Evolutionary conservation across 2,888 invertebrate genomes (phyloP), one percentile per base, ranked within the genome.

Genomic region (Dryobota labecula): DNA sequence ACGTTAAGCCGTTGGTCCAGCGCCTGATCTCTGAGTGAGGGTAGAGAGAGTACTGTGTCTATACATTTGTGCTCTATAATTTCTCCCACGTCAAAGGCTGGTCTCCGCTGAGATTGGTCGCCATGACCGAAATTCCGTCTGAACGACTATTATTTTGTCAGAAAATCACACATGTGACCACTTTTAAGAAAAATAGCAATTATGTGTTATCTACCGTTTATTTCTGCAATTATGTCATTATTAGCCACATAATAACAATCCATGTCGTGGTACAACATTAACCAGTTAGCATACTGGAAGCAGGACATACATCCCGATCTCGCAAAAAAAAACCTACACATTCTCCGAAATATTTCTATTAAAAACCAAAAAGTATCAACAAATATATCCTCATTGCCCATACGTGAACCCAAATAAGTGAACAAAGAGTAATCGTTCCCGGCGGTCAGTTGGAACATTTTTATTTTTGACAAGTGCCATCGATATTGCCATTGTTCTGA

Each of bases 381-480:
- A 65, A 58, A 69, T n/a, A 53, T 45, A 45, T 24, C 30, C 49
- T 24, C 54, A 62, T 43, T 53, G 18, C 13, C 43, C 18, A 61
- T 60, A 56, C 41, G 45, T 41, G 54, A 58, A 45, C 51, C 56
- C 49, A 78, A 78, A 78, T 76, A 84, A 83, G 41, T 56, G 73
- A 78, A 79, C 73, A 77, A 85, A 74, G 70, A 70, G n/a, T 63
- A 58, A 65, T 89, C 89, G 85, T 88, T 74, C 70, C 69, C 78
- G 86, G 87, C 88, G 86, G 87, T 87, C 86, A 84, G 77, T 75
- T 85, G 84, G 86, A 56, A 38, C 65, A 72, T 92, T 92, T 94
- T 94, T 91, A 90, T 93, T 87, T 94, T 94, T 94, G 93, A 95
- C 94, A 94, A 94, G 93, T 93, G 92, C 94, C 93, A 94, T 95